Conservation (phyloP, 2,888 invertebrate genomes). For the Cataglyphis altisquamis region DNA sequence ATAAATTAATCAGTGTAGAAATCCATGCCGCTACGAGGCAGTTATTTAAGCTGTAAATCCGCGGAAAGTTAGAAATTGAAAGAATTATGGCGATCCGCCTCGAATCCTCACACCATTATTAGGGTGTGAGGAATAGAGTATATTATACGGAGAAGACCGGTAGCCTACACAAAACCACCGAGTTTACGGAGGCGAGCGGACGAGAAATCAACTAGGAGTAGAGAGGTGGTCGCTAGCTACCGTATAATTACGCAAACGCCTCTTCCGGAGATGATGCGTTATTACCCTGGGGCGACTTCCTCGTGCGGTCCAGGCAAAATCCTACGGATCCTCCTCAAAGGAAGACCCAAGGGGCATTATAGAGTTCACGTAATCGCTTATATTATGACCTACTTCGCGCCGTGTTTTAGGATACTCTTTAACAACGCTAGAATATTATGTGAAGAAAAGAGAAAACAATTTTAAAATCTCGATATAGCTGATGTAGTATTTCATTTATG, state of each 20-base stretch:
- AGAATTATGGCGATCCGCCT: slow-evolving; percentile 83
- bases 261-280: slow-evolving; percentile 80
- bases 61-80: slow-evolving; percentile 63
- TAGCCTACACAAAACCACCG: slow-evolving; percentile 82
- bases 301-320: slow-evolving; percentile 78
- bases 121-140: slow-evolving; percentile 78
- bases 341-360: slow-evolving; percentile 69
- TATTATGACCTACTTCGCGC: slow-evolving; percentile 62
- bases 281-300: slow-evolving; percentile 79
- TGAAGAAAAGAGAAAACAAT: not conserved
- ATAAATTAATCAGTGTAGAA: slow-evolving; percentile 20
- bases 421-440: not conserved
- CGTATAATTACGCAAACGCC: slow-evolving; percentile 85
- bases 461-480: not conserved
- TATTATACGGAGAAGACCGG: slow-evolving; percentile 85
- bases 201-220: slow-evolving; percentile 58
- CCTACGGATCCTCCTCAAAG: slow-evolving; percentile 69
- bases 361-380: slow-evolving; percentile 75
- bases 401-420: slow-evolving; percentile 60
- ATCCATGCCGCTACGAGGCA: too few relatives aligned
- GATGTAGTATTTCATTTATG: not conserved
- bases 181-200: slow-evolving; percentile 81
- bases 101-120: slow-evolving; percentile 79
- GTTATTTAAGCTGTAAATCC: slow-evolving; percentile 56
- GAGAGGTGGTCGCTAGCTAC: slow-evolving; percentile 81